A percentile compares a stretch with the other conserved stretches of the same genome.
phyloP scores from a whole-genome alignment of 1,140 invertebrate genomes.

The Melipona quadrifasciata region DNA sequence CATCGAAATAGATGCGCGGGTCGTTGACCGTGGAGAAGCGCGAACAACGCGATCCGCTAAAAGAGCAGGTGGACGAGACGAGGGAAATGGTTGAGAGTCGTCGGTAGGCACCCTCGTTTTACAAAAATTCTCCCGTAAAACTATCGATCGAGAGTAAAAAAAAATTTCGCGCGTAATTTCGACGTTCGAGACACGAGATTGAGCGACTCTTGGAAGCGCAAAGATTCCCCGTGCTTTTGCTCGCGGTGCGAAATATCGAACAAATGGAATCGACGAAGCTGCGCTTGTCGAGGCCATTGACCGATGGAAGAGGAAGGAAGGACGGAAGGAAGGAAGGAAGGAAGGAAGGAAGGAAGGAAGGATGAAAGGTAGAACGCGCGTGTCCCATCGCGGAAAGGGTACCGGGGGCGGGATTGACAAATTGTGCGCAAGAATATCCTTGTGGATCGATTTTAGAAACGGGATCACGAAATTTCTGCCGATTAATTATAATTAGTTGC shows the following conservation, averaged over 20 bases:
- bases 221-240: neutral
- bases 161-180: too few species aligned
- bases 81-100: neutral
- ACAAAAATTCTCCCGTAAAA: too few species aligned
- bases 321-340: neutral
- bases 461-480: neutral
- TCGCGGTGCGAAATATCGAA: neutral
- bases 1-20: conserved; percentile 13
- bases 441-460: neutral
- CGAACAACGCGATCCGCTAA: conserved; percentile 16
- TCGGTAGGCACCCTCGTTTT: too few species aligned
- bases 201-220: neutral
- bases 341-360: neutral
- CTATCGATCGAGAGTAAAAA: neutral
- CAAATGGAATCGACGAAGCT: neutral
- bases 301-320: neutral
- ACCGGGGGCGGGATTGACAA: neutral
- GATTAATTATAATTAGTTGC: too few species aligned
- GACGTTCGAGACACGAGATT: neutral
- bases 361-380: neutral
- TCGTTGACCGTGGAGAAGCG: conserved; percentile 41
- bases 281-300: neutral
- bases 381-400: conserved; percentile 2
- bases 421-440: neutral
- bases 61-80: conserved; percentile 16